phyloP scores from a whole-genome alignment of 2,113 vertebrate genomes.

The Myotis brandtii region DNA sequence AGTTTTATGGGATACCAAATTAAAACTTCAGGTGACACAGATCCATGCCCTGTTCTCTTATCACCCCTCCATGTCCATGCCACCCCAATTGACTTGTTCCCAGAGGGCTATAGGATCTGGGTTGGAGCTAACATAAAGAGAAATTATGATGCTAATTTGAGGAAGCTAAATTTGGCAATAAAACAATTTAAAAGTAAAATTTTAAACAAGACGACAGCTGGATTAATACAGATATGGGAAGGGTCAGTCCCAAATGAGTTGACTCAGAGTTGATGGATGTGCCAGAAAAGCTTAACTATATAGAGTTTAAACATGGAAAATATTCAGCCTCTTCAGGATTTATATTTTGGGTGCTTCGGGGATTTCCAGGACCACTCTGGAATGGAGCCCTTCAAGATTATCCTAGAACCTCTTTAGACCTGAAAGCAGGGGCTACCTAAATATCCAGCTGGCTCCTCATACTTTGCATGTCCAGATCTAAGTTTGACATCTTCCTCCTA shows the following conservation, averaged over 20 bases:
- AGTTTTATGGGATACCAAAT: slow-evolving; percentile 6
- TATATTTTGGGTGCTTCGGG: neutral
- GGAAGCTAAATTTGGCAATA: slow-evolving; percentile 26
- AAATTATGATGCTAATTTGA: slow-evolving; percentile 6
- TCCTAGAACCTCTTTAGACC: neutral
- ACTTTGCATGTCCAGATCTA: neutral
- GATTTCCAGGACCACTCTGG: neutral
- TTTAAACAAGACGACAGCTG: neutral
- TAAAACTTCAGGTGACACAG: neutral
- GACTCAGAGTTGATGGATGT: neutral
- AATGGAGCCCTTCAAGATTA: neutral
- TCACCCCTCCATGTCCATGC: neutral
- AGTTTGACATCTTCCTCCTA: neutral
- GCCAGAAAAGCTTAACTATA: neutral
- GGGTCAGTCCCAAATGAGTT: neutral
- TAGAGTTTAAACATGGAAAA: neutral
- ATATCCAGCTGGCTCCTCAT: neutral
- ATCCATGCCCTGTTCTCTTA: neutral
- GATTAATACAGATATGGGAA: slow-evolving; percentile 18
- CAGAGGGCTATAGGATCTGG: neutral
- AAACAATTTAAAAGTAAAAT: slow-evolving; percentile 45
- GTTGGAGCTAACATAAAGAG: neutral
- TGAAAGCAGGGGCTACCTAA: neutral
- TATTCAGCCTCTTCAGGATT: neutral
- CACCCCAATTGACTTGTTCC: neutral